Evolutionary conservation across 2,888 invertebrate genomes (phyloP).

Genomic region (Spilosoma lubricipeda): DNA sequence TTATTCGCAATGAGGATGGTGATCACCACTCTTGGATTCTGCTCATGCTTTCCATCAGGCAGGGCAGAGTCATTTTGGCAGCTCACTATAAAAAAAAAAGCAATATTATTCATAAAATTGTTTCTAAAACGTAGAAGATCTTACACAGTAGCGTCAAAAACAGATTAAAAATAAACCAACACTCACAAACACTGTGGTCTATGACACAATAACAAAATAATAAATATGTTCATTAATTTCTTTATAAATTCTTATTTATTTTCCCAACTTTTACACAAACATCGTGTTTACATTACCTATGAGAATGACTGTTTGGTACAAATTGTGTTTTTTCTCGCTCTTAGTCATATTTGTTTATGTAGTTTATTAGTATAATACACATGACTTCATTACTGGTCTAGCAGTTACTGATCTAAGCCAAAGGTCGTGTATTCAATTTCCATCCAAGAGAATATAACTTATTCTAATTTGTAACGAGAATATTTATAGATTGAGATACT

Average conservation of each 20-base stretch:
- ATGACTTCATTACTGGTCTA: too few relatives aligned
- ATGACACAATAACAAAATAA: neutral
- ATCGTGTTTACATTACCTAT: neutral
- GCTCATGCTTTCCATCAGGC: too few relatives aligned
- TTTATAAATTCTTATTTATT: neutral
- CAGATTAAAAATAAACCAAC: neutral
- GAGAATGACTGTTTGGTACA: neutral
- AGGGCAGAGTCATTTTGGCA: too few relatives aligned
- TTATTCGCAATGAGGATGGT: too few relatives aligned
- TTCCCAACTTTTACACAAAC: neutral
- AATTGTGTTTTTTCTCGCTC: neutral
- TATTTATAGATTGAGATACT: too few relatives aligned
- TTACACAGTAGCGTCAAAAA: neutral
- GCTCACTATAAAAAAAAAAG: too few relatives aligned
- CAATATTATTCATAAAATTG: neutral
- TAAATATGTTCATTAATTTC: neutral
- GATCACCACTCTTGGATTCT: too few relatives aligned
- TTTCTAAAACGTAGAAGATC: neutral
- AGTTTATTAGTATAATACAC: too few relatives aligned
- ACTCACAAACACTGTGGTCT: neutral
- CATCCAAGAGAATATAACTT: too few relatives aligned
- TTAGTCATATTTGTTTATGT: neutral
- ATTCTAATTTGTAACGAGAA: too few relatives aligned
- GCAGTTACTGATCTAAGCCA: too few relatives aligned
- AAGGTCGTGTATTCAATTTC: too few relatives aligned